These are phyloP conservation scores for Listrodromus nycthemerus DNA, from an alignment of 2,888 invertebrate genomes.

Conservation along the genomic window DNA sequence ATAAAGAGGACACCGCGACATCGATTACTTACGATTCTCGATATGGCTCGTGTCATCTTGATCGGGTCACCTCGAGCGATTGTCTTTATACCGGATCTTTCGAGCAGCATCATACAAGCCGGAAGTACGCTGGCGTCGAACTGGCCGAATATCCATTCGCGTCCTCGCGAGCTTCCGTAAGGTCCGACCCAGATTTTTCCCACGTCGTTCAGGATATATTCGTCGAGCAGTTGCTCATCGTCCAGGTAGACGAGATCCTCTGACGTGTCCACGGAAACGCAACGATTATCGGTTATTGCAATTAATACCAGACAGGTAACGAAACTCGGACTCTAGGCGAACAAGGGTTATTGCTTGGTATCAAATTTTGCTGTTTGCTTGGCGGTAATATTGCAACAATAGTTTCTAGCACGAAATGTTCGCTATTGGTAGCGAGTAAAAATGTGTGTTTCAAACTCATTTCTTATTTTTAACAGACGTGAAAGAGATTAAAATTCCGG, in stretches of 20 bases:
- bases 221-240: slow-evolving; percentile 89
- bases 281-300: not conserved
- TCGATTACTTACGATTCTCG: slow-evolving; percentile 87
- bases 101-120: slow-evolving; percentile 89
- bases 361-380: too few relatives aligned
- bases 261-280: slow-evolving; percentile 76
- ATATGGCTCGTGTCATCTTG: slow-evolving; percentile 89
- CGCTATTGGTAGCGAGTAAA: too few relatives aligned
- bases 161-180: slow-evolving; percentile 89
- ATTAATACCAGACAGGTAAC: too few relatives aligned
- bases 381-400: too few relatives aligned
- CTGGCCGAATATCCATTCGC: slow-evolving; percentile 94
- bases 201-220: slow-evolving; percentile 92
- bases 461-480: too few relatives aligned
- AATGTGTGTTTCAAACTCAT: too few relatives aligned
- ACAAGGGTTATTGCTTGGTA: too few relatives aligned
- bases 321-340: too few relatives aligned
- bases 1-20: not conserved
- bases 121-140: slow-evolving; percentile 90
- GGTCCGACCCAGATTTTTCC: slow-evolving; percentile 95
- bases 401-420: too few relatives aligned
- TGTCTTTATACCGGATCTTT: slow-evolving; percentile 87
- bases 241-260: slow-evolving; percentile 92
- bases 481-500: too few relatives aligned
- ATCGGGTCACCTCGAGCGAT: slow-evolving; percentile 89